These are phyloP conservation scores for Neotragus pygmaeus DNA, from an alignment of 2,113 vertebrate genomes.

Conservation along the genomic window DNA sequence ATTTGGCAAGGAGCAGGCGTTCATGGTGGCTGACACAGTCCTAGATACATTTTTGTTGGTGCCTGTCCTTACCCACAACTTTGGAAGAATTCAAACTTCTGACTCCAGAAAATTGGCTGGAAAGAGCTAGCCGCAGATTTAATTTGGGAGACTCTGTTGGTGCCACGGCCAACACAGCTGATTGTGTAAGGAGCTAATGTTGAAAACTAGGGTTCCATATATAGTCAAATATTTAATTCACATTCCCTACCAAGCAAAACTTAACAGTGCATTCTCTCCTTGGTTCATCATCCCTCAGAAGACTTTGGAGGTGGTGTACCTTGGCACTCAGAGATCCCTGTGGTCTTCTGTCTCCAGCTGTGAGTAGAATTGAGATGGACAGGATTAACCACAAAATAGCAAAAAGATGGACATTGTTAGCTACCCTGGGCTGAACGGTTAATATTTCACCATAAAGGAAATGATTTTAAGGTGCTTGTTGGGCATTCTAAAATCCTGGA, in stretches of 20 bases:
- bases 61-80: background rate
- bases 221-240: background rate
- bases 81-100: background rate
- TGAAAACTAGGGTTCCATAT: background rate
- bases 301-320: background rate
- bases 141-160: background rate
- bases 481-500: background rate
- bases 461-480: background rate
- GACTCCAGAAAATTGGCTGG: background rate
- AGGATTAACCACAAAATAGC: background rate
- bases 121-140: background rate
- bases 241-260: background rate
- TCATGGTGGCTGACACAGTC: background rate
- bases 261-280: rapidly evolving
- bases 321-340: background rate
- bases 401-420: background rate
- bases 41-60: background rate
- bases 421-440: background rate
- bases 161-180: background rate
- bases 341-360: background rate
- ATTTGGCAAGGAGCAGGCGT: background rate
- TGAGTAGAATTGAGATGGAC: background rate
- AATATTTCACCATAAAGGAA: background rate
- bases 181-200: background rate
- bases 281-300: background rate